phyloP scores from a whole-genome alignment of 1,140 invertebrate species.

The Agrilus planipennis region DNA sequence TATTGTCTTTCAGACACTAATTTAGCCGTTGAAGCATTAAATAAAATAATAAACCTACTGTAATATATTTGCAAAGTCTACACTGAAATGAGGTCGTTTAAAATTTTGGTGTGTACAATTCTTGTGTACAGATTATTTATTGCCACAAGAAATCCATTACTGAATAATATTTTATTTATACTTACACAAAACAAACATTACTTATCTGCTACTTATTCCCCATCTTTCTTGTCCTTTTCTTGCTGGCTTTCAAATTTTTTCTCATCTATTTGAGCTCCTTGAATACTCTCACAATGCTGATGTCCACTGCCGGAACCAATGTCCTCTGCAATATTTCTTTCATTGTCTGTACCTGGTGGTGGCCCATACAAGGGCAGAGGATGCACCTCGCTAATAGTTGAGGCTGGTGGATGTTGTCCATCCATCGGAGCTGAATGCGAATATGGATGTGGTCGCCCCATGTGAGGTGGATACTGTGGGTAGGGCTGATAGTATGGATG shows the following conservation, averaged over 20 bases:
- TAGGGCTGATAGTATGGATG: conserved; percentile 49
- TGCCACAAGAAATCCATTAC: too few species aligned
- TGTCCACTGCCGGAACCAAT: too few species aligned
- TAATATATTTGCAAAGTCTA: conserved; percentile 31
- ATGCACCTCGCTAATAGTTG: conserved; percentile 11
- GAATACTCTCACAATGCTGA: too few species aligned
- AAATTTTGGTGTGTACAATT: too few species aligned
- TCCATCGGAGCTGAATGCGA: conserved; percentile 20
- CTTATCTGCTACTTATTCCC: too few species aligned
- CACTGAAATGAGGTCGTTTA: too few species aligned
- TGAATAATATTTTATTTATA: too few species aligned
- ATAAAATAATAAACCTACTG: too few species aligned
- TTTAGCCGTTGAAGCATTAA: conserved; percentile 23
- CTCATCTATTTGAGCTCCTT: too few species aligned
- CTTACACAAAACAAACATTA: too few species aligned
- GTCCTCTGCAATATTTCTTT: conserved; percentile 7
- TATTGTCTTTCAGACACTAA: conserved; percentile 16
- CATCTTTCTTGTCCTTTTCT: too few species aligned
- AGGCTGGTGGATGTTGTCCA: conserved; percentile 15
- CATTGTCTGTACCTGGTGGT: conserved; percentile 6
- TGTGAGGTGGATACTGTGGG: conserved; percentile 43
- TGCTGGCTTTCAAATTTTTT: too few species aligned
- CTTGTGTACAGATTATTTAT: neutral
- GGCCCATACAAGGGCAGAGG: conserved; percentile 14
- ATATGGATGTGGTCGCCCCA: conserved; percentile 40